phyloP scores from a whole-genome alignment of 2,113 vertebrate species.

The Pelobates fuscus region DNA sequence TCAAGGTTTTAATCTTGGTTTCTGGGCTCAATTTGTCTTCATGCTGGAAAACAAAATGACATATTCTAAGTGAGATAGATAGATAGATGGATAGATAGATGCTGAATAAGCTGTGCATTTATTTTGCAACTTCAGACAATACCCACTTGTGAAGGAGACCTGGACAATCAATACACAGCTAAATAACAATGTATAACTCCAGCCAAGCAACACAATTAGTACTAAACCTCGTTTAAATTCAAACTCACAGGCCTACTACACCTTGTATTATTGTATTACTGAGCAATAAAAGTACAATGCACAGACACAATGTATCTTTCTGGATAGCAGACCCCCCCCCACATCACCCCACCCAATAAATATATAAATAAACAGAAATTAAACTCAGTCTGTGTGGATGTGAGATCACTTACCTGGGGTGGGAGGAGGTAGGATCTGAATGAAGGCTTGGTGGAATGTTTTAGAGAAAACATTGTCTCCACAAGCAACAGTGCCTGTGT shows the following conservation, averaged over 20 bases:
- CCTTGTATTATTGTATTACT: too few relatives aligned
- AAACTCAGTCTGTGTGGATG: not conserved
- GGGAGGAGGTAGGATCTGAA: conserved; percentile 91
- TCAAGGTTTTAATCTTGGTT: conserved; percentile 86
- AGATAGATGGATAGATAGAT: too few relatives aligned
- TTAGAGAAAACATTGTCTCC: conserved; percentile 82
- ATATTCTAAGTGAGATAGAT: not conserved
- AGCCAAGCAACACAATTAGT: too few relatives aligned
- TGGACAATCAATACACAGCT: not conserved
- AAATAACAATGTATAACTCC: too few relatives aligned
- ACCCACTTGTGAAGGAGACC: too few relatives aligned
- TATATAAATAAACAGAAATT: not conserved
- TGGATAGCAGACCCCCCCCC: too few relatives aligned
- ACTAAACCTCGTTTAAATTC: not conserved
- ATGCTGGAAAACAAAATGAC: conserved; percentile 64
- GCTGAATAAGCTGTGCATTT: too few relatives aligned
- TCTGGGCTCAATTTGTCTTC: conserved; percentile 78
- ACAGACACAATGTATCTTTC: too few relatives aligned
- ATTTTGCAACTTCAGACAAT: too few relatives aligned
- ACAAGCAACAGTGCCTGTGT: conserved; percentile 3
- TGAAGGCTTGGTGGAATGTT: conserved; percentile 76
- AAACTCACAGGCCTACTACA: not conserved
- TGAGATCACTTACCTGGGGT: conserved; percentile 72
- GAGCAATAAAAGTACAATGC: too few relatives aligned
- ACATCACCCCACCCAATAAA: not conserved